A percentile compares a stretch with the other conserved stretches of the same genome.
These are phyloP conservation scores for Drosophila pseudotakahashii DNA, from an alignment of 2,888 invertebrate species.

Conservation along the genomic window DNA sequence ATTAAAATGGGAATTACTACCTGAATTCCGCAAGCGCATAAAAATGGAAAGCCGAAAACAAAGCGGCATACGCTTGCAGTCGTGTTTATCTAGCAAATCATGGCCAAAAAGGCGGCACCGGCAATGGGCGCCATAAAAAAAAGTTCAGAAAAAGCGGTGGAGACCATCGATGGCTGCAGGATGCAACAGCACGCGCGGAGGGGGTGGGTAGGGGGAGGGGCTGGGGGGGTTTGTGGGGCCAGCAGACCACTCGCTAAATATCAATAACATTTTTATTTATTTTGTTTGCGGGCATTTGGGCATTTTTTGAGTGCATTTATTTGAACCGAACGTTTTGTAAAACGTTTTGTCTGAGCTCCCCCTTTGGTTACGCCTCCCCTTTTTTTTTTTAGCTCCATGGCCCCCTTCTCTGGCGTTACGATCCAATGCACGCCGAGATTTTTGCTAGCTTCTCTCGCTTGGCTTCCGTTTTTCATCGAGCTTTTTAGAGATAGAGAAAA, in stretches of 20 bases:
- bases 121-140: conserved; percentile 64
- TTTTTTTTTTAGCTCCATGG: conserved; percentile 2
- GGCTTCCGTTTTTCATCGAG: conserved; percentile 21
- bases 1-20: conserved; percentile 76
- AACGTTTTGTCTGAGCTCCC: conserved; percentile 63
- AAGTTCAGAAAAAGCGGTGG: conserved; percentile 45
- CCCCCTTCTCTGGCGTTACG: conserved; percentile 51
- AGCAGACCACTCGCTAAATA: conserved; percentile 69
- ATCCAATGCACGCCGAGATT: conserved; percentile 74
- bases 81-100: conserved; percentile 73
- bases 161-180: conserved; percentile 60
- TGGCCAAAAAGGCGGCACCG: conserved; percentile 60
- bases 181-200: conserved; percentile 64
- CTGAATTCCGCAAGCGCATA: conserved; percentile 73
- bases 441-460: conserved; percentile 49
- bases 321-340: conserved; percentile 76
- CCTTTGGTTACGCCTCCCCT: conserved; percentile 19
- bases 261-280: conserved; percentile 79
- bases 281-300: conserved; percentile 78
- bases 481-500: not conserved
- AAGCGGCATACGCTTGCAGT: conserved; percentile 22
- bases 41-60: conserved; percentile 51
- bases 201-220: not conserved
- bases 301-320: conserved; percentile 79
- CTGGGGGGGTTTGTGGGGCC: conserved; percentile 4